phyloP scores from a whole-genome alignment of 2,888 invertebrate species.

The Chalcosyrphus nemorum region DNA sequence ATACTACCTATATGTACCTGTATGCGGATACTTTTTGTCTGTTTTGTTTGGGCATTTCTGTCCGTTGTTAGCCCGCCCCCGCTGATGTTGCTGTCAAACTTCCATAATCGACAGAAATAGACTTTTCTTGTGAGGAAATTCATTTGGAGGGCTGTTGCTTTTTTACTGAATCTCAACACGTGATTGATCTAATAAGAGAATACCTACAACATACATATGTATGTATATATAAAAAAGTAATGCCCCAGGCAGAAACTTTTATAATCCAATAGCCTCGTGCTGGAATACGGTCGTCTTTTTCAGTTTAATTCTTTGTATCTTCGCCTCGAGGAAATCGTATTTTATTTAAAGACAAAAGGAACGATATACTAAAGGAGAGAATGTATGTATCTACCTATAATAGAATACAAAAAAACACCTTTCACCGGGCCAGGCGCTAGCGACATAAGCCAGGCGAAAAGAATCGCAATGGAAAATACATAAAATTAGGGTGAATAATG shows the following conservation, averaged over 20 bases:
- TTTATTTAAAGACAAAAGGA: constrained; percentile 31
- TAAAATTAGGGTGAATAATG: constrained; percentile 41
- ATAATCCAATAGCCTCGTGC: not conserved
- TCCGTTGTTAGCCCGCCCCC: constrained; percentile 2
- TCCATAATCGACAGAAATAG: constrained; percentile 52
- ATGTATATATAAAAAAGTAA: no score
- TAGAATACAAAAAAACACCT: constrained; percentile 65
- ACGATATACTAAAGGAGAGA: not conserved
- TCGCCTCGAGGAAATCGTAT: constrained; percentile 1
- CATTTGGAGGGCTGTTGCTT: constrained; percentile 10
- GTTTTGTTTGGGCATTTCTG: constrained; percentile 29
- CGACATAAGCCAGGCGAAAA: constrained; percentile 54
- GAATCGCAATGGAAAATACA: constrained; percentile 68
- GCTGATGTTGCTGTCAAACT: not conserved
- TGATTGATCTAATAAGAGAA: constrained; percentile 13
- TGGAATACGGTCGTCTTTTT: constrained; percentile 10
- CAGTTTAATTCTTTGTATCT: constrained; percentile 15
- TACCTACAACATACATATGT: no score
- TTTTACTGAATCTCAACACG: not conserved
- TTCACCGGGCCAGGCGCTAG: constrained; percentile 18
- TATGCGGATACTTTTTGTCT: not conserved
- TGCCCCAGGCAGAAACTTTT: not conserved
- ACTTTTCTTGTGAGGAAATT: constrained; percentile 4
- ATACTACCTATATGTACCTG: not conserved
- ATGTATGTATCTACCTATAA: constrained; percentile 17